These are phyloP conservation scores for Limosa lapponica DNA, from an alignment of 2,797 vertebrate species.

Conservation along the genomic window DNA sequence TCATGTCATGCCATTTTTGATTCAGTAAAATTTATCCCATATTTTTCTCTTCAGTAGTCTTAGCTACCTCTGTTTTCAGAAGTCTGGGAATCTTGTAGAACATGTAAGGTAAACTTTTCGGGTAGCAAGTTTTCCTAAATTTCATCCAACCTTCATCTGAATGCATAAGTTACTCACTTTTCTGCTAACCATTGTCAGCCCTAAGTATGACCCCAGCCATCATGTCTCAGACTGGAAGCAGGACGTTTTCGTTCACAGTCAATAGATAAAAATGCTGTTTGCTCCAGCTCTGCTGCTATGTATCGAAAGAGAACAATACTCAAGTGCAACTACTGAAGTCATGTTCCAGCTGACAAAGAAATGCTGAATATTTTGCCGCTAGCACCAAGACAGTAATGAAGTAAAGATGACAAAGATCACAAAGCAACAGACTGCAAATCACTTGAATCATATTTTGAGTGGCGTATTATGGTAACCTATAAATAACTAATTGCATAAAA, in stretches of 20 bases:
- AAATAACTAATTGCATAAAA: conserved; percentile 85
- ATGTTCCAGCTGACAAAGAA: background rate
- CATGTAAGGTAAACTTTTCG: background rate
- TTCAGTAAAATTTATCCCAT: background rate
- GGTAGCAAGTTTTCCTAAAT: background rate
- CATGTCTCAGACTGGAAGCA: background rate
- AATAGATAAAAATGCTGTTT: background rate
- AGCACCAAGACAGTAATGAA: background rate
- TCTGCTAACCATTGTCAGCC: background rate
- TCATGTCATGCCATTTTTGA: background rate
- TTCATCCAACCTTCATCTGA: background rate
- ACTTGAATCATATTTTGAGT: conserved; percentile 79
- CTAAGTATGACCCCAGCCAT: background rate
- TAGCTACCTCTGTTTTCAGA: background rate
- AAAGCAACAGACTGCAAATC: conserved; percentile 75
- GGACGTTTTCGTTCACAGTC: background rate
- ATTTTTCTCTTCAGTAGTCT: background rate
- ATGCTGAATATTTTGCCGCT: background rate
- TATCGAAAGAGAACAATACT: background rate
- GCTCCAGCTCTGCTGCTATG: background rate
- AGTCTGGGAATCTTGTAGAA: background rate
- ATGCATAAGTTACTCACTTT: background rate
- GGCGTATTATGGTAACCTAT: conserved; percentile 79
- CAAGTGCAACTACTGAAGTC: background rate
- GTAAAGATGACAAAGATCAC: conserved; percentile 71